A percentile compares a stretch with the other conserved stretches of the same genome.
Conservation (phyloP, 2,888 invertebrate genomes). For the Drosophila falleni region DNA sequence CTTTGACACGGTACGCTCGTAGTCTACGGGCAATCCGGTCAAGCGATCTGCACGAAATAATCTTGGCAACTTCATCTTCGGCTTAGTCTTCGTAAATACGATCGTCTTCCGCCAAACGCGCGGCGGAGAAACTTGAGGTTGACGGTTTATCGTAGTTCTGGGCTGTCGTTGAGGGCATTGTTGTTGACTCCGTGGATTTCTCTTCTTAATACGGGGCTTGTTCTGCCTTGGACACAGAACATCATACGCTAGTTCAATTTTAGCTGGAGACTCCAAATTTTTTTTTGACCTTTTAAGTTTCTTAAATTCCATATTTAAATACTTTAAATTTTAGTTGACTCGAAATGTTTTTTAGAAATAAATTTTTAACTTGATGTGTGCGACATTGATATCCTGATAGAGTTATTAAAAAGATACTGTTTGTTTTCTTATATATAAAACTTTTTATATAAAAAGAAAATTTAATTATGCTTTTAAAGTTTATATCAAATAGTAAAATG, state of each 20-base stretch:
- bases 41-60: conserved; percentile 54
- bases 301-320: conserved; percentile 8
- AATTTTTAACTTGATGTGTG: neutral
- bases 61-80: conserved; percentile 29
- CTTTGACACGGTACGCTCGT: conserved; percentile 58
- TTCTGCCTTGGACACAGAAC: neutral
- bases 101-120: conserved; percentile 57
- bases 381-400: no score
- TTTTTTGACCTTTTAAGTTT: conserved; percentile 9
- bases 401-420: no score
- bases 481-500: no score
- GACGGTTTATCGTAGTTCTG: neutral
- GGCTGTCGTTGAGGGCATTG: neutral
- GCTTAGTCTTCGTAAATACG: conserved; percentile 39
- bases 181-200: neutral
- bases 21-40: conserved; percentile 67
- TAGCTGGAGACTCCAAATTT: neutral
- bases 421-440: no score
- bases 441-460: no score
- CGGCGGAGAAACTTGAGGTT: neutral
- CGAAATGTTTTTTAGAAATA: neutral
- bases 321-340: conserved; percentile 22
- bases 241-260: neutral
- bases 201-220: conserved; percentile 1
- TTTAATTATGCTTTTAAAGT: no score